Conservation (phyloP, 2,888 invertebrate species). For the Clostera curtula region DNA sequence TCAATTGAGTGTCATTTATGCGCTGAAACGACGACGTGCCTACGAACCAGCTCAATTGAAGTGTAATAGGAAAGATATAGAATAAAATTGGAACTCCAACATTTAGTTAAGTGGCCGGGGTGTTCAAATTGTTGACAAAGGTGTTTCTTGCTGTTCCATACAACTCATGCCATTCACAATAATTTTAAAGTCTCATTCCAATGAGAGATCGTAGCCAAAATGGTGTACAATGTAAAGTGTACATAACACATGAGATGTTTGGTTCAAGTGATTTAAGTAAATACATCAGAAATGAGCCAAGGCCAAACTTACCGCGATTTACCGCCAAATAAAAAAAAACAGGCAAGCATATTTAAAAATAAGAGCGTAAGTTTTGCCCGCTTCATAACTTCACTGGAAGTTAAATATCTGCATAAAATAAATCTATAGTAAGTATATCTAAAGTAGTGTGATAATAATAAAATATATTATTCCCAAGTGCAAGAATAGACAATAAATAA, state of each 20-base stretch:
- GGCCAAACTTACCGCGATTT: conserved; percentile 23
- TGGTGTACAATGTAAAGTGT: conserved; percentile 1
- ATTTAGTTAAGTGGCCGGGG: no score
- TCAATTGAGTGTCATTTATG: no score
- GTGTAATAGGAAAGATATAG: no score
- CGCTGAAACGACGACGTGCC: no score
- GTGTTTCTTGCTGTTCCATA: no score
- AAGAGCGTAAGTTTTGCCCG: conserved; percentile 14
- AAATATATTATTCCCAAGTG: conserved; percentile 15
- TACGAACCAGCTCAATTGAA: no score
- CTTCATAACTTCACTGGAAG: conserved; percentile 20
- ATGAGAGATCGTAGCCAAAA: no score
- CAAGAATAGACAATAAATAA: conserved; percentile 11
- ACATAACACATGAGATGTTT: background rate
- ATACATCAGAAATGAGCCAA: conserved; percentile 36
- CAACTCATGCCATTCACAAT: no score
- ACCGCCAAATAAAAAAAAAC: conserved; percentile 18
- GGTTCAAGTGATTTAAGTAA: conserved; percentile 9
- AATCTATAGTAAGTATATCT: conserved; percentile 13
- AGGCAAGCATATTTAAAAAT: conserved; percentile 24
- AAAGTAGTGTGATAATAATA: conserved; percentile 11
- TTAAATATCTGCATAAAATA: no score
- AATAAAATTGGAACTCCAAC: no score
- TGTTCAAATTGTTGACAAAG: no score
- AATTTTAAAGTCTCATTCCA: no score